phyloP scores from a whole-genome alignment of 92 coral and sea anemone genomes.

The Muricea muricata region DNA sequence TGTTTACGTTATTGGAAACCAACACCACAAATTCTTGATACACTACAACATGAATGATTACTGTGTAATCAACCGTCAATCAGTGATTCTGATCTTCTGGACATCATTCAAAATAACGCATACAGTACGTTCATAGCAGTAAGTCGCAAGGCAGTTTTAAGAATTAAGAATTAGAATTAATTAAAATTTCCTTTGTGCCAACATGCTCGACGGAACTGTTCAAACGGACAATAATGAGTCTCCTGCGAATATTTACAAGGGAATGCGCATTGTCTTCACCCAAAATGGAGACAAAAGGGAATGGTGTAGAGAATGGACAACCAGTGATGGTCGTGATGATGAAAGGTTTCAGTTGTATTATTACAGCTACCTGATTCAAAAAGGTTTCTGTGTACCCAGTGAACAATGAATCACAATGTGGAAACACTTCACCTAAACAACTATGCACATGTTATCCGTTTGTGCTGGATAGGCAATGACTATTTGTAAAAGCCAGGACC shows the following conservation, averaged over 20 bases:
- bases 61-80: neutral
- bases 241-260: neutral
- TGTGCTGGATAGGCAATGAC: no score
- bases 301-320: slow-evolving; percentile 1
- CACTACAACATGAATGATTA: no score
- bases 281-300: slow-evolving; percentile 18
- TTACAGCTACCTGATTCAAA: no score
- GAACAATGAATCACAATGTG: no score
- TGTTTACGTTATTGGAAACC: no score
- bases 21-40: no score
- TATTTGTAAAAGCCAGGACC: neutral
- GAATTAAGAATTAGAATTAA: neutral
- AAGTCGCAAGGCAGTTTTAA: neutral
- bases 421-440: no score
- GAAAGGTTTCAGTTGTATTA: neutral
- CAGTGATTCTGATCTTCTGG: neutral
- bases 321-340: no score
- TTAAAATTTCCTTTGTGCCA: neutral
- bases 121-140: neutral
- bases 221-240: no score
- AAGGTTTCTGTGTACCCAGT: no score
- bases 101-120: neutral
- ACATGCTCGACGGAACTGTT: neutral
- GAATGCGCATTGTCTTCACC: neutral
- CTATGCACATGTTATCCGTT: no score